These are phyloP conservation scores for Magallana gigas DNA, from an alignment of 1,140 invertebrate species.

Conservation along the genomic window DNA sequence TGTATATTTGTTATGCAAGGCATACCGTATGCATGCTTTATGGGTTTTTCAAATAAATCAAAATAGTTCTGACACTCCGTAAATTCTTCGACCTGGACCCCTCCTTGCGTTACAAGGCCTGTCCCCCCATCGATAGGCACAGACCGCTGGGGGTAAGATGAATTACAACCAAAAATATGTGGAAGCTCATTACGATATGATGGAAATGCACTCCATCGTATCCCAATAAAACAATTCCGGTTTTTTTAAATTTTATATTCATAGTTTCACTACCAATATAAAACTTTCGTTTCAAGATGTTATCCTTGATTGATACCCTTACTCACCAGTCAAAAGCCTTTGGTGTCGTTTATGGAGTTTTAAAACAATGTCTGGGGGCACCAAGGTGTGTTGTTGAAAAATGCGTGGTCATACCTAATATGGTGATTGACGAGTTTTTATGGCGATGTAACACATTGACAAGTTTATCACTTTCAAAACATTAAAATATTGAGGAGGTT, in stretches of 20 bases:
- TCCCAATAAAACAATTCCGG: slow-evolving; percentile 4
- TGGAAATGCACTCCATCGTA: neutral
- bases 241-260: neutral
- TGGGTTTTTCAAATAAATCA: neutral
- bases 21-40: neutral
- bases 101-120: neutral
- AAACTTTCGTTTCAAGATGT: neutral
- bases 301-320: slow-evolving; percentile 23
- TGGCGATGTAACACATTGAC: neutral
- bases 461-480: neutral
- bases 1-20: neutral
- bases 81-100: neutral
- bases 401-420: neutral
- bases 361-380: neutral
- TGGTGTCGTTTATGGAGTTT: no score
- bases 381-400: neutral
- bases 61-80: neutral
- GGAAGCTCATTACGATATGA: neutral
- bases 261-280: neutral
- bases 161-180: neutral
- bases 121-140: slow-evolving; percentile 6
- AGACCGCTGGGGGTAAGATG: neutral
- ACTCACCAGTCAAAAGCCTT: neutral
- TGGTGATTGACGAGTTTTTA: neutral
- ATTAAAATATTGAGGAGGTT: no score